Evolutionary conservation across 2,113 vertebrate genomes (phyloP).

Genomic region (Lampris incognitus): DNA sequence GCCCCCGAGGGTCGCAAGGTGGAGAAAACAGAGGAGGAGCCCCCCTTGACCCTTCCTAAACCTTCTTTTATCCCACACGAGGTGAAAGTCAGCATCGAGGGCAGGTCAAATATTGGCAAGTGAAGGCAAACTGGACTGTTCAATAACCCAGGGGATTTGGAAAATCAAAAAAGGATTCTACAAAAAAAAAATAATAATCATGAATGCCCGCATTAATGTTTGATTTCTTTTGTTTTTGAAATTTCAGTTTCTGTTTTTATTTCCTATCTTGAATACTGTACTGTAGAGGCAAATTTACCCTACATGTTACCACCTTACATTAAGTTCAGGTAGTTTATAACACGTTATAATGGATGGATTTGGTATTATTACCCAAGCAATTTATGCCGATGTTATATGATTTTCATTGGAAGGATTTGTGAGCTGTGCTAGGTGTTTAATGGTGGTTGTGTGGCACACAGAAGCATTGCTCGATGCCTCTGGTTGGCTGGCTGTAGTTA

Average conservation of each 20-base stretch:
- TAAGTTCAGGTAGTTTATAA: conserved; percentile 92
- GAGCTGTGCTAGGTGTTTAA: conserved; percentile 55
- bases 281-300: conserved; percentile 88
- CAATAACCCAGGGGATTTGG: conserved; percentile 41
- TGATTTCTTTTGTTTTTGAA: conserved; percentile 64
- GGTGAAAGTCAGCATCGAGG: conserved; percentile 99
- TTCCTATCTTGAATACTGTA: conserved; percentile 92
- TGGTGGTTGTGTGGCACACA: conserved; percentile 61
- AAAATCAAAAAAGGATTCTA: conserved; percentile 43
- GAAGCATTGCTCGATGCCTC: conserved; percentile 43
- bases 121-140: conserved; percentile 80
- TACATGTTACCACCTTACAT: conserved; percentile 92
- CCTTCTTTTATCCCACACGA: conserved; percentile 97
- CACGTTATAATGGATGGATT: conserved; percentile 89
- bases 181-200: conserved; percentile 40
- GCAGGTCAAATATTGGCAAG: conserved; percentile 97
- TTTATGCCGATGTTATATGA: conserved; percentile 82
- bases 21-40: conserved; percentile 94
- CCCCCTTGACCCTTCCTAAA: conserved; percentile 94
- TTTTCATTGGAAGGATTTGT: conserved; percentile 72
- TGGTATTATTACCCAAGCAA: conserved; percentile 88
- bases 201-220: conserved; percentile 64
- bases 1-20: conserved; percentile 95
- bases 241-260: conserved; percentile 58
- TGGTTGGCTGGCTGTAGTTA: conserved; percentile 17